Evolutionary conservation across 2,888 invertebrate genomes (phyloP).

Genomic region (Drosophila anomelani): DNA sequence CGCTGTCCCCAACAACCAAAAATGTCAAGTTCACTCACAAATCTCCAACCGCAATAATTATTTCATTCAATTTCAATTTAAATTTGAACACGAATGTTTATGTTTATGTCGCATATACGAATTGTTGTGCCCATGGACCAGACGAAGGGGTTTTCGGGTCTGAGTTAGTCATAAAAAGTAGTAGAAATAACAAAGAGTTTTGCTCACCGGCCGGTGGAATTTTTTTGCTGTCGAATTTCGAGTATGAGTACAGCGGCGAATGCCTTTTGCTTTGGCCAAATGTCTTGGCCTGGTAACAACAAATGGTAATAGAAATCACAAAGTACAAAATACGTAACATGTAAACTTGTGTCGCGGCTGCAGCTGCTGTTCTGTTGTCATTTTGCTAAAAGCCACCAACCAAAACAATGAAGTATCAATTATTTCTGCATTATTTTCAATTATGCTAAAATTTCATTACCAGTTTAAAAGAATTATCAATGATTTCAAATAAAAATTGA

Average conservation of each 20-base stretch:
- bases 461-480: background rate
- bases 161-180: slow-evolving; percentile 69
- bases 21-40: slow-evolving; percentile 73
- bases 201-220: slow-evolving; percentile 66
- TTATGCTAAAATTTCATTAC: background rate
- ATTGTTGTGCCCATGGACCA: slow-evolving; percentile 6
- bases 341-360: slow-evolving; percentile 55
- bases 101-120: slow-evolving; percentile 39
- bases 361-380: slow-evolving; percentile 61
- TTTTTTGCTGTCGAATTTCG: slow-evolving; percentile 23
- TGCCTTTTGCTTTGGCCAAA: slow-evolving; percentile 42
- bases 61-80: slow-evolving; percentile 73
- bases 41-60: slow-evolving; percentile 68
- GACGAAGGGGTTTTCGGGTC: slow-evolving; percentile 2
- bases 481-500: background rate
- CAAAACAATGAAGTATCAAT: slow-evolving; percentile 67
- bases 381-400: slow-evolving; percentile 44
- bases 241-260: slow-evolving; percentile 45
- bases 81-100: slow-evolving; percentile 67
- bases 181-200: slow-evolving; percentile 37
- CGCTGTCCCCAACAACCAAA: slow-evolving; percentile 47
- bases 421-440: background rate
- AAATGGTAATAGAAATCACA: slow-evolving; percentile 53
- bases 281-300: background rate
- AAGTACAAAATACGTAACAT: slow-evolving; percentile 34